Evolutionary conservation across 2,888 invertebrate genomes (phyloP), one percentile per base, ranked within the genome.

Genomic region (Agrotis segetum): DNA sequence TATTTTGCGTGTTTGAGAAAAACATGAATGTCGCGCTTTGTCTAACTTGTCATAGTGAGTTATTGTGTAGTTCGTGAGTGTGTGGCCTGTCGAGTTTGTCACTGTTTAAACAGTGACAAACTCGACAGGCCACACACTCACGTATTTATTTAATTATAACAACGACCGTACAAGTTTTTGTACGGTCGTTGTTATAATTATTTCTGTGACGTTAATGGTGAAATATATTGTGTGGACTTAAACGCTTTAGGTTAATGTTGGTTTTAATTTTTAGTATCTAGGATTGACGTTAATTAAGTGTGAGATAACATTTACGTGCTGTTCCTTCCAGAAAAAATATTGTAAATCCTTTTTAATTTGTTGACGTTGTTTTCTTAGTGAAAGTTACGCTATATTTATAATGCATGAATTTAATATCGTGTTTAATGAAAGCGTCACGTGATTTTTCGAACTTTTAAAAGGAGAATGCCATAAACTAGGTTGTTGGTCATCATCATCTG

Each of bases 1-100:
- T 52, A 60, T 71, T 72, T 81, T 74, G 81, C 74, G 68, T 81
- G 79, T 81, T 77, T 16, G 21, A 77, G 67, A 76, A 81, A 76
- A 80, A 76, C 63, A 61, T 68, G 60, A 77, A 60, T 56, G 73
- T 81, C 77, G 77, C 73, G 81, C 73, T 79, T 81, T 63, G 76
- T 75, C 66, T 61, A 60, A 77, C 59, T 78, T 79, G 80, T 65
- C 77, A 56, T 16, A 62, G 50, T 81, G 69, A 79, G 59, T 68
- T 81, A 81, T 81, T 68, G 81, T 50, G 19, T 47, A 21, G 69
- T 60, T 60, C 55, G 71, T 56, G 56, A 56, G 56, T 56, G 56
- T 56, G 65, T 55, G 60, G 55, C 47, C 52, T 66, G 70, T 75
- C 80, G 44, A 13, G 59, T 55, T 63, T 67, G 70, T 74, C 69